Evolutionary conservation across 2,888 invertebrate species (phyloP).

Genomic region (Zygaena filipendulae): DNA sequence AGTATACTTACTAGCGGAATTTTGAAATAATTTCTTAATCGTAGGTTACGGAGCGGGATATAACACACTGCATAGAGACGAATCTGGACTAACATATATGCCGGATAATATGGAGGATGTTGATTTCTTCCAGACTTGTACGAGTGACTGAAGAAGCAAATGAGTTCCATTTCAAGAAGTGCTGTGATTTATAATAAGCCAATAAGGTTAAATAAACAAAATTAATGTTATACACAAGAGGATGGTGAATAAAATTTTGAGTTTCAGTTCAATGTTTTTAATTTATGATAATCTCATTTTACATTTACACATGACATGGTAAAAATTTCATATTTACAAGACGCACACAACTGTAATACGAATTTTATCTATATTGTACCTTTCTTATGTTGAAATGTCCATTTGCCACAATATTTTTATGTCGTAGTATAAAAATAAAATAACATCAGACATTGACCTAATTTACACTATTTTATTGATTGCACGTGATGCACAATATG

Average conservation of each 20-base stretch:
- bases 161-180: too few species aligned
- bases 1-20: too few species aligned
- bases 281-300: conserved; percentile 64
- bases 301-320: conserved; percentile 57
- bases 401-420: conserved; percentile 35
- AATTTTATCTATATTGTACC: conserved; percentile 58
- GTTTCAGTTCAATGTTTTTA: too few species aligned
- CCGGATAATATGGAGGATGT: conserved; percentile 73
- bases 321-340: conserved; percentile 63
- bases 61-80: conserved; percentile 63
- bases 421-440: conserved; percentile 61
- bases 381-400: conserved; percentile 41
- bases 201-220: too few species aligned
- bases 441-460: conserved; percentile 51
- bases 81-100: conserved; percentile 71
- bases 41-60: conserved; percentile 74
- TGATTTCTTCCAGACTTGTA: conserved; percentile 70
- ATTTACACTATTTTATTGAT: conserved; percentile 46
- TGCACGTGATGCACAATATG: conserved; percentile 50
- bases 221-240: too few species aligned
- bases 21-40: too few species aligned
- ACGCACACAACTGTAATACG: conserved; percentile 44
- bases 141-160: too few species aligned
- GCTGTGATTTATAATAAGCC: too few species aligned
- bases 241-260: too few species aligned